A percentile compares a stretch with the other conserved stretches of the same genome.
Conservation (phyloP, 1,140 invertebrate species). For the Drosophila sp. region DNA sequence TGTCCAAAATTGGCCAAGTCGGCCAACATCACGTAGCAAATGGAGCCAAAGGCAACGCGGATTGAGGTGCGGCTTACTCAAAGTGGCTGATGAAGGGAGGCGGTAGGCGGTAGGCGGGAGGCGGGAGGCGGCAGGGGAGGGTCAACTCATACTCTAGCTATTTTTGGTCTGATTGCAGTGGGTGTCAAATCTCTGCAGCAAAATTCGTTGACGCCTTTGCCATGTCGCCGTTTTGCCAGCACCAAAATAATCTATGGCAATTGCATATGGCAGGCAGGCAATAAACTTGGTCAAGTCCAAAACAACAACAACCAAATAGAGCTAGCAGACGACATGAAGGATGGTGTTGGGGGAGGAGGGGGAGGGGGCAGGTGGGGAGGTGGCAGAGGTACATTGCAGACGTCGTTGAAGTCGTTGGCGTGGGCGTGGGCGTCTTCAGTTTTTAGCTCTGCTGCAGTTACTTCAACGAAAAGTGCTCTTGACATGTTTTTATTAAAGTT, state of each 20-base stretch:
- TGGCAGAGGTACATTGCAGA: background rate
- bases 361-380: background rate
- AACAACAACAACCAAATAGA: slow-evolving; percentile 48
- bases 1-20: slow-evolving; percentile 73
- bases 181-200: slow-evolving; percentile 51
- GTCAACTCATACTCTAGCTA: slow-evolving; percentile 14
- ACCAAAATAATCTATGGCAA: slow-evolving; percentile 76
- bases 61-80: background rate
- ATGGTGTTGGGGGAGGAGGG: too few species aligned
- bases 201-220: slow-evolving; percentile 60
- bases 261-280: slow-evolving; percentile 75
- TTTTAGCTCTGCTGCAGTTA: slow-evolving; percentile 37
- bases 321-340: background rate
- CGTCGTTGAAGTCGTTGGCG: background rate
- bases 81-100: background rate
- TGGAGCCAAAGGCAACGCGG: slow-evolving; percentile 10
- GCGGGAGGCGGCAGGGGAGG: background rate
- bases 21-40: slow-evolving; percentile 69
- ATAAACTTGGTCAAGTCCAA: slow-evolving; percentile 81
- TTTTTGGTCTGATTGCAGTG: slow-evolving; percentile 44
- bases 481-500: slow-evolving; percentile 82
- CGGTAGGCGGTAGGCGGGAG: background rate
- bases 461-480: slow-evolving; percentile 69
- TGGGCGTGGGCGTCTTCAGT: slow-evolving; percentile 43
- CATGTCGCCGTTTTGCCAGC: slow-evolving; percentile 51